Evolutionary conservation across 2,888 invertebrate genomes (phyloP).

Genomic region (Dicyrtomina minuta): DNA sequence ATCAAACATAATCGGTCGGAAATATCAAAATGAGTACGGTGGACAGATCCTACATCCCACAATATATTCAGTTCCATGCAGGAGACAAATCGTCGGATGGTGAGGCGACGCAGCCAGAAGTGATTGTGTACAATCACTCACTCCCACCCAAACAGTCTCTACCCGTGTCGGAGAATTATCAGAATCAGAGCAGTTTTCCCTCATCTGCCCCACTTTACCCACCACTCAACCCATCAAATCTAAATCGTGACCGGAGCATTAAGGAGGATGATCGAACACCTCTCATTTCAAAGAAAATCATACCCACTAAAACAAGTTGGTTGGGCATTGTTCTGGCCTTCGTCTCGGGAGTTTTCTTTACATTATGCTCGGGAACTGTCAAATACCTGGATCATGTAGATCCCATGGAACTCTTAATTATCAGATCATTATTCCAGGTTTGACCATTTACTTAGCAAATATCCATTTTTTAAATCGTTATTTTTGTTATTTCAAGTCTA

Average conservation of each 20-base stretch:
- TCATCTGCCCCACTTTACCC: constrained; percentile 47
- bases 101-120: constrained; percentile 29
- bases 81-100: constrained; percentile 20
- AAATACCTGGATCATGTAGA: constrained; percentile 58
- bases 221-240: constrained; percentile 35
- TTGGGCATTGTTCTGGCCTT: constrained; percentile 58
- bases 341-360: constrained; percentile 60
- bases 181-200: constrained; percentile 23
- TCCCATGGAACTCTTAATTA: constrained; percentile 59
- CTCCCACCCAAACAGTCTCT: constrained; percentile 13
- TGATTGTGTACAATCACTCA: constrained; percentile 45
- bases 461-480: background rate
- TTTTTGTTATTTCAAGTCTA: constrained; percentile 5
- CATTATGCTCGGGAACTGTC: constrained; percentile 58
- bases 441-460: constrained; percentile 13
- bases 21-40: constrained; percentile 34
- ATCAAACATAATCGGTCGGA: background rate
- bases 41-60: constrained; percentile 52
- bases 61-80: constrained; percentile 48
- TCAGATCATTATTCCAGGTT: constrained; percentile 58
- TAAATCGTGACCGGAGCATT: constrained; percentile 23
- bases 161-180: constrained; percentile 23
- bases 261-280: constrained; percentile 43
- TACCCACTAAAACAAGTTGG: constrained; percentile 51
- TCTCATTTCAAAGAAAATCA: constrained; percentile 45